Evolutionary conservation across 2,797 vertebrate species (phyloP).

Genomic region (Decapterus maruadsi): DNA sequence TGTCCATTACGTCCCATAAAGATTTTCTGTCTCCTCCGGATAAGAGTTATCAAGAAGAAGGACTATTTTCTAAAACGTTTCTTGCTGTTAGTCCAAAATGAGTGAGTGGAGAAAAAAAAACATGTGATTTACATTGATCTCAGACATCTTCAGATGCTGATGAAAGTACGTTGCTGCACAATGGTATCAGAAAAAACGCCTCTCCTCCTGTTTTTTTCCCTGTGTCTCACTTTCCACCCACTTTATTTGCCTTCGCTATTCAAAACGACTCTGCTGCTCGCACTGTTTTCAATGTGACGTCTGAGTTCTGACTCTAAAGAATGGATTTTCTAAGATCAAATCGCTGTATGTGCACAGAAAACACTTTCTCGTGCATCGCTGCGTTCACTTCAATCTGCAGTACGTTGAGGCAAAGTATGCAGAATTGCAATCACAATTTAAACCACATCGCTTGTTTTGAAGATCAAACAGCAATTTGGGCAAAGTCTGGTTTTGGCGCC

Average conservation of each 20-base stretch:
- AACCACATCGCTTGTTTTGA: constrained; percentile 35
- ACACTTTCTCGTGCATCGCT: constrained; percentile 27
- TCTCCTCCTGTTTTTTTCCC: background rate
- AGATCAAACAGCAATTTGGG: constrained; percentile 55
- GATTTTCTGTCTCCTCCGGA: background rate
- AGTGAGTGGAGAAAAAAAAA: background rate
- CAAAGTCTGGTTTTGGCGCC: constrained; percentile 24
- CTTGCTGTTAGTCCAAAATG: constrained; percentile 7
- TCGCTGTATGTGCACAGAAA: constrained; percentile 13
- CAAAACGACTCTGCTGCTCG: constrained; percentile 7
- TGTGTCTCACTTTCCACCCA: constrained; percentile 14
- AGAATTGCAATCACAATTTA: constrained; percentile 41
- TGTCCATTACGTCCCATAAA: background rate
- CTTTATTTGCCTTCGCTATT: constrained; percentile 36
- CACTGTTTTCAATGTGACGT: constrained; percentile 28
- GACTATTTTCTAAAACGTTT: constrained; percentile 9
- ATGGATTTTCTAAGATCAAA: constrained; percentile 45
- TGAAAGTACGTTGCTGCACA: constrained; percentile 31
- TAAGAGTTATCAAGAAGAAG: background rate
- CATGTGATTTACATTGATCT: constrained; percentile 16
- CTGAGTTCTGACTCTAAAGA: constrained; percentile 34
- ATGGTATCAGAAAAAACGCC: background rate
- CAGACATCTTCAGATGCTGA: constrained; percentile 12
- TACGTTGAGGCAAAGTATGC: constrained; percentile 22
- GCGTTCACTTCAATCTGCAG: constrained; percentile 33